Evolutionary conservation across 2,113 vertebrate species (phyloP).

Genomic region (Hipposideros armiger): DNA sequence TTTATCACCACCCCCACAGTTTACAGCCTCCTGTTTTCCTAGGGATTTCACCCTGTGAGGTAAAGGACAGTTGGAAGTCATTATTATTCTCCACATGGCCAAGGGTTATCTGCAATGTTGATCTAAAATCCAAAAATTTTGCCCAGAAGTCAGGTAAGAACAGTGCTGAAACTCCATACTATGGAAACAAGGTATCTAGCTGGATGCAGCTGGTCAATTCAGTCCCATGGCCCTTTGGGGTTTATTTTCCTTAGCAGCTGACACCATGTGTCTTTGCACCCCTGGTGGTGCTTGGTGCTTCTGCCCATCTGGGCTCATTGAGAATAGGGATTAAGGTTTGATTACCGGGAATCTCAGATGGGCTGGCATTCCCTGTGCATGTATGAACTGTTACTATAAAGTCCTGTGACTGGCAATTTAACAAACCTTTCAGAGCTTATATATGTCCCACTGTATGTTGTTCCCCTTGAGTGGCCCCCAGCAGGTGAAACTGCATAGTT

Average conservation of each 20-base stretch:
- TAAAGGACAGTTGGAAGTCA: background rate
- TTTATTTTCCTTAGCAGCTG: conserved; percentile 80
- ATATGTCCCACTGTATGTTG: background rate
- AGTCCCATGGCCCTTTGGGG: conserved; percentile 80
- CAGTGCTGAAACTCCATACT: conserved; percentile 67
- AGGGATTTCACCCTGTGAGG: background rate
- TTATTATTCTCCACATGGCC: conserved; percentile 42
- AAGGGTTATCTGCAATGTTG: conserved; percentile 75
- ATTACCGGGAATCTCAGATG: conserved; percentile 74
- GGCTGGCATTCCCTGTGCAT: conserved; percentile 70
- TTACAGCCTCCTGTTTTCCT: conserved; percentile 3
- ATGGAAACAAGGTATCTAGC: conserved; percentile 79
- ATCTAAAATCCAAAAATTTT: conserved; percentile 70
- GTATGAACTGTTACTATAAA: conserved; percentile 66
- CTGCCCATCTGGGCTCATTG: conserved; percentile 79
- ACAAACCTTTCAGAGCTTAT: conserved; percentile 55
- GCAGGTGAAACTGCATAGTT: conserved; percentile 1
- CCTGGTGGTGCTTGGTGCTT: conserved; percentile 83
- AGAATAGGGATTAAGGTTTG: conserved; percentile 62
- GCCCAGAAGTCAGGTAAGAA: conserved; percentile 70
- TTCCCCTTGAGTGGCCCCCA: conserved; percentile 13
- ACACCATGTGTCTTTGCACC: conserved; percentile 84
- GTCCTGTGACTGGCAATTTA: conserved; percentile 67
- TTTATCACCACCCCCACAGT: background rate
- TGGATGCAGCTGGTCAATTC: conserved; percentile 79